Base-by-base conservation (phyloP, 2,113 vertebrate genomes). In the Zosterops hypoxanthus region DNA sequence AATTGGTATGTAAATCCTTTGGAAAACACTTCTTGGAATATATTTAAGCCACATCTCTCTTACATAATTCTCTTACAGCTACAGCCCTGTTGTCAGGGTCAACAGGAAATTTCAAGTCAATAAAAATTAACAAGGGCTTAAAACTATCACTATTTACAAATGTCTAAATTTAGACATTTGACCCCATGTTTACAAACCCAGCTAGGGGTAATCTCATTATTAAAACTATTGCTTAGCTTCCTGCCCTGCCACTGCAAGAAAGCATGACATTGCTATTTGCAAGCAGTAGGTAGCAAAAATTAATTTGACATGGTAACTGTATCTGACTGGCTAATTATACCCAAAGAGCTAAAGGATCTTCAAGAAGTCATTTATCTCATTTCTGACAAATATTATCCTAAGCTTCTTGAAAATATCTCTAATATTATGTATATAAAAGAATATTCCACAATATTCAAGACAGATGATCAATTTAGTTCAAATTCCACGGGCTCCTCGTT, bases 181-280 rank as follows among this genome's bases (percentile, higher is more conserved):
- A 91, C 3, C 2, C 25, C 7, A 14, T 21, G 8, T 61, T 53
- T 50, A 55, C 8, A 83, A 80, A 63, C 2, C 2, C 14, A 50
- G 5, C 4, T 75, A 80, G 46, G 17, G 20, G 76, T 64, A 12
- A 34, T 13, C 23, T 34, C 24, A 33, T 46, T 59, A 20, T 50
- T 26, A 59, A 68, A 86, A 65, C 6, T 57, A 25, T 24, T 65
- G 7, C 33, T 64, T 46, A 39, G 9, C 10, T 63, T 34, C 8
- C 14, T 11, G 3, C 8, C 15, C 7, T 0, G 1, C 3, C 7
- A 1, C 7, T 23, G 6, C 31, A 39, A 36, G 23, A 60, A 88
- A 46, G 14, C 24, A 22, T 21, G 34, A 49, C 7, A 8, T 26
- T 2, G 2, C 14, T 72, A 22, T 76, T 47, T 71, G 11, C 21